phyloP scores from a whole-genome alignment of 37 sponge, comb jelly and placozoan species.

The Hormiphora californensis region DNA sequence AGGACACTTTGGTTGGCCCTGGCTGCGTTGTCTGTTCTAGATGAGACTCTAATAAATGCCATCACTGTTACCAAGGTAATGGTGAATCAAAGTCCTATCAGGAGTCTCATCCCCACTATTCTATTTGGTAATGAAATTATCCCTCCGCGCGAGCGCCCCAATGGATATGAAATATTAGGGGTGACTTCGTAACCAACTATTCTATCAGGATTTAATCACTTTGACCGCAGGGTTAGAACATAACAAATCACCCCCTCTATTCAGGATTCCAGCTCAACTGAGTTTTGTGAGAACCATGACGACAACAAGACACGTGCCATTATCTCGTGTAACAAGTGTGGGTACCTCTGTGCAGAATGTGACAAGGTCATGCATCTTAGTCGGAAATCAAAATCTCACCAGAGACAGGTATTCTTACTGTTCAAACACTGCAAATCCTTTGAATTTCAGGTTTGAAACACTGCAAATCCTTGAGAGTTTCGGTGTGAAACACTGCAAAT shows the following conservation, averaged over 20 bases:
- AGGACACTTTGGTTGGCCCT: conserved; percentile 74
- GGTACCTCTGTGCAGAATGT: conserved; percentile 95
- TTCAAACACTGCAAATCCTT: neutral
- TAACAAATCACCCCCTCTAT: neutral
- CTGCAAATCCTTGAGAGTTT: neutral
- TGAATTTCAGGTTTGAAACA: conserved; percentile 66
- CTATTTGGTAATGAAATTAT: no score
- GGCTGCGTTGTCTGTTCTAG: conserved; percentile 90
- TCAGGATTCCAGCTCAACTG: conserved; percentile 4
- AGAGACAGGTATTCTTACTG: conserved; percentile 54
- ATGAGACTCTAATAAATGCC: conserved; percentile 61
- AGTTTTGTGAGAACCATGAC: conserved; percentile 95
- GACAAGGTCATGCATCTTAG: conserved; percentile 84
- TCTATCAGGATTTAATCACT: no score
- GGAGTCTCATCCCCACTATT: no score
- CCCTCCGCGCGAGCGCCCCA: no score
- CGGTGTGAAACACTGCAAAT: neutral
- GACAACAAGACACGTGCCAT: conserved; percentile 87
- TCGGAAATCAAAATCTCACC: conserved; percentile 56
- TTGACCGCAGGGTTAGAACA: no score
- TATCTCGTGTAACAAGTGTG: conserved; percentile 85
- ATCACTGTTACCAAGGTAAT: conserved; percentile 83
- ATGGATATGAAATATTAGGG: no score
- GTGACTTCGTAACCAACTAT: no score
- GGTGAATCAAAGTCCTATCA: conserved; percentile 78